Evolutionary conservation across 2,797 vertebrate species (phyloP), one percentile per base, ranked within the genome.

Genomic region (Sparus aurata): DNA sequence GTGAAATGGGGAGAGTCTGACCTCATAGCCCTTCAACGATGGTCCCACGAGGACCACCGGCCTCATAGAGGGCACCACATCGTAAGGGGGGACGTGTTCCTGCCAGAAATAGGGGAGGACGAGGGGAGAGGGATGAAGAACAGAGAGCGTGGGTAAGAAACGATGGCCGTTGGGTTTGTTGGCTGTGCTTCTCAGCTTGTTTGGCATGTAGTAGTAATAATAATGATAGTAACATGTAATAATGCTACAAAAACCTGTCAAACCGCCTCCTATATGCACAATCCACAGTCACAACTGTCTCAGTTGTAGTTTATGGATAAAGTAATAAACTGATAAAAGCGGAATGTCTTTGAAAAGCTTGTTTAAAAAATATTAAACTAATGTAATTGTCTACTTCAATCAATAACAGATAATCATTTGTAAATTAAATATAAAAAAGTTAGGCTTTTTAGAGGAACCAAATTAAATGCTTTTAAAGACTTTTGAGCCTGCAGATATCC

Each of bases 1-100:
- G 80, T 76, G 80, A 83, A 82, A 63, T n/a, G 5, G 57, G 41
- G 76, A 71, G 73, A 87, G 23, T 41, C 92, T 67, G 86, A 97
- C 98, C 97, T 99, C 97, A 1, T 99, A 99, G 91, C 98, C 98
- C 95, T 99, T 99, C 89, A 99, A 93, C 2, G 98, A 99, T 55
- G 98, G 98, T 55, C 98, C 98, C 90, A 99, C 97, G 89, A 99
- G 95, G 88, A 99, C 97, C 94, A 99, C 97, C 1, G 98, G 98
- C 91, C 98, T 94, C 98, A 99, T 99, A 85, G 98, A 99, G 76
- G 98, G 98, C 58, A 99, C 98, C 89, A 99, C 98, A 3, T 99
- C 98, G 0, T 99, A 99, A 6, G 98, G 97, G 60, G 97, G 97
- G 81, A 98, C 92, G 50, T 97, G 97, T 90, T 99, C 98, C 23